Base-by-base conservation (phyloP, 2,797 vertebrate genomes). In the Labeo calbasu region DNA sequence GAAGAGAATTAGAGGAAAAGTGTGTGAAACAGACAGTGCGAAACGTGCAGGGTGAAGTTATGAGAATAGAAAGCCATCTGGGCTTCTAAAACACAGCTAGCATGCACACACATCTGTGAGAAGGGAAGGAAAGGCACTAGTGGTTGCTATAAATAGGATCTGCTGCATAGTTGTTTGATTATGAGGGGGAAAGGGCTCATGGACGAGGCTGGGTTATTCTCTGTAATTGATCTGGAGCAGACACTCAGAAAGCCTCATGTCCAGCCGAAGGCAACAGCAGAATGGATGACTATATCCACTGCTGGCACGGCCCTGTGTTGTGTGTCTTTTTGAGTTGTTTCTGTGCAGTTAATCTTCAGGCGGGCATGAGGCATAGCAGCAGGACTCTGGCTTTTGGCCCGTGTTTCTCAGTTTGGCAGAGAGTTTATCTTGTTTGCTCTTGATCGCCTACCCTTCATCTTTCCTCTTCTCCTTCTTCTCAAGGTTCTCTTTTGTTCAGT, bases 121-220 rank as follows among this genome's bases (percentile, higher is more conserved):
- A 81, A 83, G 53, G 79, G 66, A 80, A 81, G 84, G 50, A 77
- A 79, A 75, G 73, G 77, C 87, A 77, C 57, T 28, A 88, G 78
- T 71, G 84, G 5, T 0, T 21, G 86, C 93, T 94, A 94, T 90
- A 94, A 94, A 94, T 95, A 95, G 92, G 73, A 86, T 77, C 84
- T 79, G 89, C 90, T 89, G 87, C 92, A 94, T 94, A 91, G 88
- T 94, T 93, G 88, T 91, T 92, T 92, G 92, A 94, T 94, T 94
- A 90, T 93, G 92, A 91, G 91, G 90, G 89, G 90, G 91, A 92
- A 90, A 78, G 86, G 65, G 86, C 89, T 93, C 48, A 81, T 84
- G 85, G 89, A 92, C 91, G 87, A 92, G 86, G 91, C 92, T 77
- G 77, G 77, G 57, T 85, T 81, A 57, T 86, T 85, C 68, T 82